phyloP scores from a whole-genome alignment of 2,888 invertebrate species.

The Antheraea assamensis region DNA sequence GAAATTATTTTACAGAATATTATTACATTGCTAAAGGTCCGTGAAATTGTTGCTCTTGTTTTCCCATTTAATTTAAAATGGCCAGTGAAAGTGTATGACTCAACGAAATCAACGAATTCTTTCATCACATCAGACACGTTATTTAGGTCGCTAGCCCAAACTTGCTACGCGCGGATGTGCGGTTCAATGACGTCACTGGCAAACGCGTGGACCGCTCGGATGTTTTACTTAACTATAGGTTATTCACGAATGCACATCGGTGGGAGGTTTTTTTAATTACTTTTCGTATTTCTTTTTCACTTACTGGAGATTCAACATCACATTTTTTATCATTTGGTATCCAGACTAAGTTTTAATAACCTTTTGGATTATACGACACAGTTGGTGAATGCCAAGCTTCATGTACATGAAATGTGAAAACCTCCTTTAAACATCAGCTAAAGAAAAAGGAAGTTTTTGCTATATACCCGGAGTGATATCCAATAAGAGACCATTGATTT shows the following conservation, averaged over 20 bases:
- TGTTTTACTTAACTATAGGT: neutral
- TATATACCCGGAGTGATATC: no score
- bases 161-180: neutral
- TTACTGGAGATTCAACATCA: neutral
- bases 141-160: conserved; percentile 7
- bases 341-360: neutral
- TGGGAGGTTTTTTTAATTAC: neutral
- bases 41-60: neutral
- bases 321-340: neutral
- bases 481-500: no score
- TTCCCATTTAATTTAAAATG: neutral
- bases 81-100: conserved; percentile 1
- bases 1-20: neutral
- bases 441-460: no score
- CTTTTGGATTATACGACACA: neutral
- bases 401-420: neutral
- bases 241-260: neutral
- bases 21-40: neutral
- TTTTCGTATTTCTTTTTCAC: neutral
- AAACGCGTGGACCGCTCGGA: neutral
- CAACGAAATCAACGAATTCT: conserved; percentile 6
- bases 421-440: neutral
- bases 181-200: conserved; percentile 4
- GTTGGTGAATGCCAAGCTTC: neutral
- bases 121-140: conserved; percentile 7